phyloP scores from a whole-genome alignment of 2,797 vertebrate species.

The Parotocinclus haroldoi region DNA sequence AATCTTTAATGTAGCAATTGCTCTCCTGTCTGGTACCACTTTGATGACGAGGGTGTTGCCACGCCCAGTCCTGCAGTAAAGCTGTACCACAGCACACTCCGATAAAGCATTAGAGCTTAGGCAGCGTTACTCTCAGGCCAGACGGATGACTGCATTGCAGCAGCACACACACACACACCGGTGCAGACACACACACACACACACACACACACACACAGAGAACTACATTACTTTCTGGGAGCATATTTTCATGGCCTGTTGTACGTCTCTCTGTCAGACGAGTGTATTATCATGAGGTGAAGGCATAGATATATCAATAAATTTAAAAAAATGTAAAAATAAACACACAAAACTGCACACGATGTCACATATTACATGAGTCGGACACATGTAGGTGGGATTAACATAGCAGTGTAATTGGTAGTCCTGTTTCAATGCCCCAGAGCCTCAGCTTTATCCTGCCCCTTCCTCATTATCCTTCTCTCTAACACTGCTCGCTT shows the following conservation, averaged over 20 bases:
- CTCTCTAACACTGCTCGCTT: too few relatives aligned
- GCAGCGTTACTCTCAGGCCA: constrained; percentile 28
- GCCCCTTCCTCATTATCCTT: too few relatives aligned
- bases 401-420: constrained; percentile 65
- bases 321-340: too few relatives aligned
- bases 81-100: constrained; percentile 13
- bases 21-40: not conserved
- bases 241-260: not conserved
- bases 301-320: too few relatives aligned
- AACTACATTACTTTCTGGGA: not conserved
- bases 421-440: constrained; percentile 12
- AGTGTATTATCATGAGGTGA: too few relatives aligned
- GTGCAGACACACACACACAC: constrained; percentile 7
- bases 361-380: too few relatives aligned
- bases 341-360: too few relatives aligned
- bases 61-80: constrained; percentile 30
- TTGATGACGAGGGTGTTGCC: not conserved
- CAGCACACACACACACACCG: constrained; percentile 8
- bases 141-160: constrained; percentile 33
- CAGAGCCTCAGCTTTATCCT: too few relatives aligned
- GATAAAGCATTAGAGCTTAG: constrained; percentile 12
- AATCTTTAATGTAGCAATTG: not conserved
- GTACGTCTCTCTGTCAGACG: too few relatives aligned
- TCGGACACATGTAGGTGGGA: constrained; percentile 42
- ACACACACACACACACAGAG: not conserved